phyloP scores from a whole-genome alignment of 2,113 vertebrate genomes.

The Nyctibius bracteatus region DNA sequence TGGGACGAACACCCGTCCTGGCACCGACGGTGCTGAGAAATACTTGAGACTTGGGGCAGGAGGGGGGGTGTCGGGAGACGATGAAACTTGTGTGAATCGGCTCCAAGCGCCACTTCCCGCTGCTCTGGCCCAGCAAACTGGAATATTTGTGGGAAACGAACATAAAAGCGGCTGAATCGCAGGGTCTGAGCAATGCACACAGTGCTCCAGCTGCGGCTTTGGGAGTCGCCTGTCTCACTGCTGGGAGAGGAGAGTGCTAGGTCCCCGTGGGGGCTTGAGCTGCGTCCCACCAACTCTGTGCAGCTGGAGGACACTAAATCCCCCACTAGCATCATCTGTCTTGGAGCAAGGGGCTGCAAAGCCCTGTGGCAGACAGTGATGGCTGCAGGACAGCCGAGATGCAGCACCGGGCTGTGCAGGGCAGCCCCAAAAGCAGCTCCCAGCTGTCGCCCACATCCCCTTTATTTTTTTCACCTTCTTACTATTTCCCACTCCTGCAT shows the following conservation, averaged over 20 bases:
- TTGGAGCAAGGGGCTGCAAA: neutral
- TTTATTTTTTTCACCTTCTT: neutral
- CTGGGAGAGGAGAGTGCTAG: neutral
- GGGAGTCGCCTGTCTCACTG: neutral
- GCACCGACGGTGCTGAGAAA: neutral
- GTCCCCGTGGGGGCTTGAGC: neutral
- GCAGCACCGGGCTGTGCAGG: fast-evolving
- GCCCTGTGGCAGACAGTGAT: neutral
- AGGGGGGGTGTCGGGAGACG: neutral
- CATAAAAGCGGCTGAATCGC: neutral
- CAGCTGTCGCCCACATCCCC: neutral
- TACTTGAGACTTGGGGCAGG: neutral
- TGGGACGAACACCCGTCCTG: neutral
- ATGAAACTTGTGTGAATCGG: neutral
- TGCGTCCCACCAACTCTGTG: neutral
- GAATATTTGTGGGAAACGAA: neutral
- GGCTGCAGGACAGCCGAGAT: fast-evolving
- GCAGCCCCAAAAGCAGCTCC: neutral
- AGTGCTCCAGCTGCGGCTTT: neutral
- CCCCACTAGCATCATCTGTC: fast-evolving
- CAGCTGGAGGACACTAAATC: neutral
- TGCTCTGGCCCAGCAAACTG: neutral
- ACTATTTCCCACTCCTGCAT: neutral
- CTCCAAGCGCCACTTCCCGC: constrained; percentile 7
- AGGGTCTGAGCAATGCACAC: neutral